phyloP scores from a whole-genome alignment of 2,113 vertebrate genomes.

The Rhinolophus sinicus region DNA sequence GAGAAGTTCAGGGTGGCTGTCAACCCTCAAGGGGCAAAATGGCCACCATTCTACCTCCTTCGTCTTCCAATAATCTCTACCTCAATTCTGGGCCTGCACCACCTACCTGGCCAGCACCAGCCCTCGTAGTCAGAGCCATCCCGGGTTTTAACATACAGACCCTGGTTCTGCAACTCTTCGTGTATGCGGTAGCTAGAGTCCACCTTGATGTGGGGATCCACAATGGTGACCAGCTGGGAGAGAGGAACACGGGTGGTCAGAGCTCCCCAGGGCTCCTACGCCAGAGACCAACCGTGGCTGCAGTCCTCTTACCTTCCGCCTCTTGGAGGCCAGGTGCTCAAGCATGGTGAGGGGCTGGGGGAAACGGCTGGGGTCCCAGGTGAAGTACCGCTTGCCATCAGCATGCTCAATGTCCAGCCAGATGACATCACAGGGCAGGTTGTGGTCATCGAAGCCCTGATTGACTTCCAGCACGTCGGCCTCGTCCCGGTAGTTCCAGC shows the following conservation, averaged over 20 bases:
- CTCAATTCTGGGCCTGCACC: not conserved
- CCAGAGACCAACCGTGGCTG: not conserved
- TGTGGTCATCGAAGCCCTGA: slow-evolving; percentile 91
- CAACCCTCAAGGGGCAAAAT: not conserved
- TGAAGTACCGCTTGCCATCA: slow-evolving; percentile 97
- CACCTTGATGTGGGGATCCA: slow-evolving; percentile 96
- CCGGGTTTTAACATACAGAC: slow-evolving; percentile 92
- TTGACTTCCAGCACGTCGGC: slow-evolving; percentile 92
- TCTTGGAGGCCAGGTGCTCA: slow-evolving; percentile 88
- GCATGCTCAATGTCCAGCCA: slow-evolving; percentile 98
- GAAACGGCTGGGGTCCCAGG: slow-evolving; percentile 95
- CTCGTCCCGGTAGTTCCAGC: slow-evolving; percentile 98
- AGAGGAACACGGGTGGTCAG: not conserved
- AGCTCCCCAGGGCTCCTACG: not conserved
- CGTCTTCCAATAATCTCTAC: accelerated
- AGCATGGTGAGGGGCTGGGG: slow-evolving; percentile 90
- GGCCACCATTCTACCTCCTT: not conserved
- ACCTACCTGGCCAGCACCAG: slow-evolving; percentile 96
- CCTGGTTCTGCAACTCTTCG: slow-evolving; percentile 88
- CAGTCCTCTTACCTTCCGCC: slow-evolving; percentile 87
- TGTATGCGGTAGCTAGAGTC: slow-evolving; percentile 92
- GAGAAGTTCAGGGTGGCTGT: not conserved
- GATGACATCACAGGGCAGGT: slow-evolving; percentile 94
- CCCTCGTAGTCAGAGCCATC: slow-evolving; percentile 95
- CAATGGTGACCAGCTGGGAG: slow-evolving; percentile 93